Evolutionary conservation across 2,888 invertebrate genomes (phyloP), one percentile per base, ranked within the genome.

Genomic region (Xylocampa areola): DNA sequence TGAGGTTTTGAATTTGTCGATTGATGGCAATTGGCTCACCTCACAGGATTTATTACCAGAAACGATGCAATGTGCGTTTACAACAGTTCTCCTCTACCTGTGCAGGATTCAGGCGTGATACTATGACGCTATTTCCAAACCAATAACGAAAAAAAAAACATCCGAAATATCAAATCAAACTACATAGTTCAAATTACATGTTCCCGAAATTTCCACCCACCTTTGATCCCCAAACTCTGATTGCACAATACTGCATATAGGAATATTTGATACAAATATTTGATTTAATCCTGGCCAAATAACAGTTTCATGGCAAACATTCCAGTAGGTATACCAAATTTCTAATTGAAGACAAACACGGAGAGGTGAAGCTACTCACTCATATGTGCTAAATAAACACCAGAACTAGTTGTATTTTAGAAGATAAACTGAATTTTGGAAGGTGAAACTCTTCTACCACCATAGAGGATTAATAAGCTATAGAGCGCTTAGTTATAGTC

Each of bases 331-430:
- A 25, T 29, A 19, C 33, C 14, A 35, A 51, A 54, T 29, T 59
- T 64, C 16, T 69, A 69, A 70, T 70, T 60, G 44, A 60, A 57
- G 51, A 49, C 65, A 73, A 69, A 73, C 70, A 60, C 14, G 4
- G n/a, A 25, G n/a, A 35, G 33, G 29, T 35, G 19, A 53, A 17
- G 25, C 27, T 21, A 19, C 36, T 17, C 27, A 44, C 41, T 58
- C 23, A 40, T 30, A 29, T 43, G 32, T 49, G 19, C 67, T 43
- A 43, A 39, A 27, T 37, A 61, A 66, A 57, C 17, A 49, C 32
- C 27, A 25, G 8, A 8, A 7, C 29, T 35, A 10, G 14, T 16
- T 7, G 16, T 5, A 11, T 29, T 8, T 33, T 2, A 3, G 23
- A 25, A 10, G 44, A 41, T 33, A 6, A 40, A 11, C 8, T 32